phyloP scores from a whole-genome alignment of 1,140 invertebrate genomes.

The Aphaenogaster floridana region DNA sequence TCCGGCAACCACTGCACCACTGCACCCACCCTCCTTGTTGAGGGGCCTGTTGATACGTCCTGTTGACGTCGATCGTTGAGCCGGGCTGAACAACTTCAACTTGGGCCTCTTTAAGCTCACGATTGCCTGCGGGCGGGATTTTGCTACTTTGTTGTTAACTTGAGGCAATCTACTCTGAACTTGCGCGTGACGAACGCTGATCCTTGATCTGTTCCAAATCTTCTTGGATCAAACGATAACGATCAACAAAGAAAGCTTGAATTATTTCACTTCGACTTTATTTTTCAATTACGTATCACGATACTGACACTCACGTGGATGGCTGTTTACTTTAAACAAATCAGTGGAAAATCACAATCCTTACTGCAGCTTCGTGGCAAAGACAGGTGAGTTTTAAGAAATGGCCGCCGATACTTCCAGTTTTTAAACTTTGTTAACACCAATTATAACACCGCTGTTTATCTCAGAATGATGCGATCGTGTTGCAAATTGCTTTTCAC shows the following conservation, averaged over 20 bases:
- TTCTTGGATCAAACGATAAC: slow-evolving; percentile 23
- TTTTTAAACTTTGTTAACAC: slow-evolving; percentile 29
- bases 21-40: slow-evolving; percentile 78
- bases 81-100: slow-evolving; percentile 76
- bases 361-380: neutral
- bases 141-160: slow-evolving; percentile 76
- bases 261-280: slow-evolving; percentile 66
- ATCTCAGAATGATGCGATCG: neutral
- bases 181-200: slow-evolving; percentile 29
- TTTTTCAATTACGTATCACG: neutral
- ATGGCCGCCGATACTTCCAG: neutral
- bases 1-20: slow-evolving; percentile 84
- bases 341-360: slow-evolving; percentile 1
- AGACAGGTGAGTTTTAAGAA: neutral
- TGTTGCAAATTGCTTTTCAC: neutral
- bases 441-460: neutral
- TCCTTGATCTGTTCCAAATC: slow-evolving; percentile 38
- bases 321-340: neutral
- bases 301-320: slow-evolving; percentile 8
- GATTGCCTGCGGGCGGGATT: slow-evolving; percentile 81
- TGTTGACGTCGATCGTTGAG: slow-evolving; percentile 74
- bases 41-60: slow-evolving; percentile 65
- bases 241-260: slow-evolving; percentile 13
- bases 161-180: slow-evolving; percentile 15
- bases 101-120: slow-evolving; percentile 75